phyloP scores from a whole-genome alignment of 2,888 invertebrate species.

The Dascillus cervinus region DNA sequence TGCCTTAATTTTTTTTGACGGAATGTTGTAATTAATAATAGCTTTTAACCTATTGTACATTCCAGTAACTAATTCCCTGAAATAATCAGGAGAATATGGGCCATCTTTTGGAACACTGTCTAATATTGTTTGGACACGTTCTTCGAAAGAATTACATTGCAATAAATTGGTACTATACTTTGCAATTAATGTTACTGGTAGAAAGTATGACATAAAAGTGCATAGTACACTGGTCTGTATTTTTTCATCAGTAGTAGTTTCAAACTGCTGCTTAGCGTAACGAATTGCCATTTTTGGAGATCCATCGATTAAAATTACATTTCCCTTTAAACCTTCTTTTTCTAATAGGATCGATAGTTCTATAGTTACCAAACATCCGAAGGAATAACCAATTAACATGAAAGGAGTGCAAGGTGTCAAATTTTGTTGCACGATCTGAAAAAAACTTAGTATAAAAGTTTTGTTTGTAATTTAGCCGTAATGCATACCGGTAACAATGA shows the following conservation, averaged over 20 bases:
- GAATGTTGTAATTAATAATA: no score
- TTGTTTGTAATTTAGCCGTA: no score
- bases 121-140: no score
- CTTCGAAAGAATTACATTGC: no score
- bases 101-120: no score
- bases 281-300: slow-evolving; percentile 53
- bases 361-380: slow-evolving; percentile 69
- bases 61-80: no score
- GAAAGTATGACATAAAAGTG: slow-evolving; percentile 41
- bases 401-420: slow-evolving; percentile 53
- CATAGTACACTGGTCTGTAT: slow-evolving; percentile 49
- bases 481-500: slow-evolving; percentile 46
- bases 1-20: no score
- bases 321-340: slow-evolving; percentile 53
- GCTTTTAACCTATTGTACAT: no score
- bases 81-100: no score
- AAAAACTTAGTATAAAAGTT: slow-evolving; percentile 16
- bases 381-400: slow-evolving; percentile 83
- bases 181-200: slow-evolving; percentile 8
- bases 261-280: slow-evolving; percentile 39
- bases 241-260: slow-evolving; percentile 40
- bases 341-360: slow-evolving; percentile 70
- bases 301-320: slow-evolving; percentile 72
- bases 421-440: slow-evolving; percentile 50
- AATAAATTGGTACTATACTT: no score